A percentile compares a stretch with the other conserved stretches of the same genome.
Evolutionary conservation across 2,797 vertebrate species (phyloP).

Genomic region (Enteromius unitaeniatus): DNA sequence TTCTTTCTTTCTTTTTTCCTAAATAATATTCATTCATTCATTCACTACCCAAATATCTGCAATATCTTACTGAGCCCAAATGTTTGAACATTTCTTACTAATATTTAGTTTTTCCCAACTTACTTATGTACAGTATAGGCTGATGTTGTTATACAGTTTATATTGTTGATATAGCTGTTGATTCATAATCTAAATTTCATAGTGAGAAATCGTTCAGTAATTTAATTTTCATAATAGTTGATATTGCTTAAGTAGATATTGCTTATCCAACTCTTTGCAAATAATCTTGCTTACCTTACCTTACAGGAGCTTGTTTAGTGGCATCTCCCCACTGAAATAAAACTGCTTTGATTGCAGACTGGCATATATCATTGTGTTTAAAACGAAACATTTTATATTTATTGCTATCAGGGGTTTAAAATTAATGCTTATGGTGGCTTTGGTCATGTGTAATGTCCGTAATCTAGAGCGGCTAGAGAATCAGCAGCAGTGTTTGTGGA

Average conservation of each 20-base stretch:
- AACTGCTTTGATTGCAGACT: slow-evolving; percentile 19
- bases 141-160: too few species aligned
- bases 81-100: background rate
- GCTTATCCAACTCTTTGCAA: background rate
- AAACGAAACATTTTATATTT: slow-evolving; percentile 47
- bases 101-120: background rate
- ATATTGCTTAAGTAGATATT: background rate
- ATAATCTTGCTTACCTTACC: slow-evolving; percentile 35
- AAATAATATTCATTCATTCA: too few species aligned
- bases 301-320: background rate
- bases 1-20: too few species aligned
- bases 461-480: slow-evolving; percentile 14
- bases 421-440: slow-evolving; percentile 13
- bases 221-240: background rate
- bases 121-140: background rate
- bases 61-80: too few species aligned
- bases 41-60: too few species aligned
- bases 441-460: slow-evolving; percentile 11
- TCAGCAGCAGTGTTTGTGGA: slow-evolving; percentile 32
- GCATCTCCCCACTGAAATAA: background rate
- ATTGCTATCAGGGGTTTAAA: slow-evolving; percentile 39
- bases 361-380: slow-evolving; percentile 20
- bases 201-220: background rate
- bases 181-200: background rate
- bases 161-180: background rate